These are phyloP conservation scores for Chaetophractus vellerosus DNA, from an alignment of 2,797 vertebrate species.

Conservation along the genomic window DNA sequence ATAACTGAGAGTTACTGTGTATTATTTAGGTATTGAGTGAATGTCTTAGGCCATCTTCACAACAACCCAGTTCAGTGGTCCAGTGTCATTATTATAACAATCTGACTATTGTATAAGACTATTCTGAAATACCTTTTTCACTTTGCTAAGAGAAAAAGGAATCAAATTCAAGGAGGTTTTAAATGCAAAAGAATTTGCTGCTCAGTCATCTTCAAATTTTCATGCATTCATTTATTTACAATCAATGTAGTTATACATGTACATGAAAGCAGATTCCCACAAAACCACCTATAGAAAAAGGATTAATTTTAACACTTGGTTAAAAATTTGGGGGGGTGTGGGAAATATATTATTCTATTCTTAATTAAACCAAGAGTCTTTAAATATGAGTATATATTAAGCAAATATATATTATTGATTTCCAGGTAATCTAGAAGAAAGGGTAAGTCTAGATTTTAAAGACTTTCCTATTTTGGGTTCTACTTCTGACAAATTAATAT, in stretches of 20 bases:
- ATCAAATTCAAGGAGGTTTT: slow-evolving; percentile 31
- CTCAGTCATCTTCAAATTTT: slow-evolving; percentile 36
- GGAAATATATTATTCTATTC: slow-evolving; percentile 12
- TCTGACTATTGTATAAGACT: not conserved
- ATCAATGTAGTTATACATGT: not conserved
- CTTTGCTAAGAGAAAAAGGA: slow-evolving; percentile 34
- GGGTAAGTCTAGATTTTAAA: not conserved
- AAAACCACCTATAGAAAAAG: slow-evolving; percentile 15
- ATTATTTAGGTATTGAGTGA: not conserved
- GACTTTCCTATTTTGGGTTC: not conserved
- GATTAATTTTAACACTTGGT: slow-evolving; percentile 49
- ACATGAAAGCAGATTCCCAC: slow-evolving; percentile 15
- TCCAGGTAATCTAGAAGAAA: not conserved
- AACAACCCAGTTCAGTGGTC: not conserved
- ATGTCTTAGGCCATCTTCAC: not conserved
- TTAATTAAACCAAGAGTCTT: slow-evolving; percentile 16
- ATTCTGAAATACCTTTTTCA: slow-evolving; percentile 19
- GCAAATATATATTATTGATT: not conserved
- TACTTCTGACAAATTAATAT: not conserved
- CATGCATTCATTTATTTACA: slow-evolving; percentile 47
- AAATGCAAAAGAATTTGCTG: slow-evolving; percentile 1
- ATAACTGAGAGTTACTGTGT: not conserved
- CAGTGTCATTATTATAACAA: slow-evolving; percentile 53
- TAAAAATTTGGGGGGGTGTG: not conserved
- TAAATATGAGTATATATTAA: not conserved